These are phyloP conservation scores for Drosophila pachea DNA, from an alignment of 1,140 invertebrate species.

Conservation along the genomic window DNA sequence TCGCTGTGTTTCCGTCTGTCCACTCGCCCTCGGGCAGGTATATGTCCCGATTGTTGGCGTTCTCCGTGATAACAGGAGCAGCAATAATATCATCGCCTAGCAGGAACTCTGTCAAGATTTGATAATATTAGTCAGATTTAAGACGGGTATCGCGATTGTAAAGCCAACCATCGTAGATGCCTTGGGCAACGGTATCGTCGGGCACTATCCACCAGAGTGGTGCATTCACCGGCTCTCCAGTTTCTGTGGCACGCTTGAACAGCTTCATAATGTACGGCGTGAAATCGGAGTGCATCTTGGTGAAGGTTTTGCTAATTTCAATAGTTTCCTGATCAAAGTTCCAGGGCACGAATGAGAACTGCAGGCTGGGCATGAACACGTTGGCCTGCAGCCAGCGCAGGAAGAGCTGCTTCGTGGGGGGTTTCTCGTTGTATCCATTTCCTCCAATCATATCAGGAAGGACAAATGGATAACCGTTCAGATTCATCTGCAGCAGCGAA, in stretches of 20 bases:
- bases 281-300: slow-evolving; percentile 85
- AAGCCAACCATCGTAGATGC: slow-evolving; percentile 82
- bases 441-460: slow-evolving; percentile 96
- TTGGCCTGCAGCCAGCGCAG: slow-evolving; percentile 94
- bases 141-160: not conserved
- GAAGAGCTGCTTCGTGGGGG: slow-evolving; percentile 88
- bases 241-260: slow-evolving; percentile 82
- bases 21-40: slow-evolving; percentile 88
- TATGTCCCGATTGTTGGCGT: slow-evolving; percentile 84
- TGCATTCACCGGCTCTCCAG: slow-evolving; percentile 88
- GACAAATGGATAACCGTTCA: slow-evolving; percentile 91
- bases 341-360: slow-evolving; percentile 94
- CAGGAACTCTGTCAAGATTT: slow-evolving; percentile 84
- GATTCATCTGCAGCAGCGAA: slow-evolving; percentile 87
- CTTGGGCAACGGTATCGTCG: slow-evolving; percentile 82
- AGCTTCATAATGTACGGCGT: slow-evolving; percentile 82
- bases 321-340: slow-evolving; percentile 87
- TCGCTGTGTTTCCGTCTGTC: slow-evolving; percentile 81
- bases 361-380: slow-evolving; percentile 91
- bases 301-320: slow-evolving; percentile 83
- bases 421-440: slow-evolving; percentile 85
- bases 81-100: slow-evolving; percentile 91
- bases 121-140: not conserved
- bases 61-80: slow-evolving; percentile 88
- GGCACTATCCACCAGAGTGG: slow-evolving; percentile 96